phyloP scores from a whole-genome alignment of 2,888 invertebrate species.

The Drosophila suboccidentalis region DNA sequence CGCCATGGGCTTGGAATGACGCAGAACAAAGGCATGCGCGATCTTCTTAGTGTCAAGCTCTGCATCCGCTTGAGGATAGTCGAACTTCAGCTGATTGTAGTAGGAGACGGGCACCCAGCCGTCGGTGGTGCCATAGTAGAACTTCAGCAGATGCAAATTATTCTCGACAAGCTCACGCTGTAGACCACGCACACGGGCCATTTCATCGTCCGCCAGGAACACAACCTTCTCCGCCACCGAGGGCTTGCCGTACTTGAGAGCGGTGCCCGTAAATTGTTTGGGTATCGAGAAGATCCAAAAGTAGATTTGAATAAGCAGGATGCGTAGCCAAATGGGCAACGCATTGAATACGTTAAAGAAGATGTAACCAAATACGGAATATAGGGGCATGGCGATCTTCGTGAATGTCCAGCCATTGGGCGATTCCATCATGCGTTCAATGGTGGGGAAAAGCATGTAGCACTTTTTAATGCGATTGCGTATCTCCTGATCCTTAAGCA shows the following conservation, averaged over 20 bases:
- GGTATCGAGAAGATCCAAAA: constrained; percentile 87
- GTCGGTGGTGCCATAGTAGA: constrained; percentile 93
- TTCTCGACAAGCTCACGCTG: constrained; percentile 88
- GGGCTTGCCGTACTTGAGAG: constrained; percentile 88
- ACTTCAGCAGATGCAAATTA: constrained; percentile 89
- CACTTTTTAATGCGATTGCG: constrained; percentile 87
- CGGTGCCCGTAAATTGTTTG: constrained; percentile 86
- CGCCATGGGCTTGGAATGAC: constrained; percentile 88
- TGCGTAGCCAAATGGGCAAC: constrained; percentile 87
- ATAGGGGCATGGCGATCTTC: constrained; percentile 87
- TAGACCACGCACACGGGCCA: constrained; percentile 90
- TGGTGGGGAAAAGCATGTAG: constrained; percentile 94
- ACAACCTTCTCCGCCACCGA: constrained; percentile 89
- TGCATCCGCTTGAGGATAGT: constrained; percentile 88
- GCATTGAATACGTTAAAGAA: constrained; percentile 86
- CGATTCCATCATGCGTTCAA: constrained; percentile 92
- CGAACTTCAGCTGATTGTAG: constrained; percentile 88
- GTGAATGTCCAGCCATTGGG: constrained; percentile 91
- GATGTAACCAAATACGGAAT: constrained; percentile 85
- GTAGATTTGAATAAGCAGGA: constrained; percentile 87
- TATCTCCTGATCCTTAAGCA: constrained; percentile 88
- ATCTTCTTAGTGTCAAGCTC: constrained; percentile 88
- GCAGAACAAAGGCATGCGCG: constrained; percentile 93
- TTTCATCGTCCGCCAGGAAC: constrained; percentile 92
- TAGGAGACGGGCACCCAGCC: constrained; percentile 93